phyloP scores from a whole-genome alignment of 2,797 vertebrate genomes.

The Parotocinclus haroldoi region DNA sequence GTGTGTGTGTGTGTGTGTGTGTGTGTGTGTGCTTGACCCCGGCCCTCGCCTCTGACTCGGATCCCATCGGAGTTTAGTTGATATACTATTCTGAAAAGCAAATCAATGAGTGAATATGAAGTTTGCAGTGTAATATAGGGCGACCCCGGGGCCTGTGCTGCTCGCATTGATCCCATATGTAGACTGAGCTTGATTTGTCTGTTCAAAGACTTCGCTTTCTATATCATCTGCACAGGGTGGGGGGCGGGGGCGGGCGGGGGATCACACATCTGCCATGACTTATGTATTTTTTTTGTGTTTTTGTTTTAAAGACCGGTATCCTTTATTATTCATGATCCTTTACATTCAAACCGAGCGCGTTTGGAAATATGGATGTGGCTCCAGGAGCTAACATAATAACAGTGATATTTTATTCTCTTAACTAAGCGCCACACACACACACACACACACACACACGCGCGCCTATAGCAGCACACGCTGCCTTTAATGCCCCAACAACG shows the following conservation, averaged over 20 bases:
- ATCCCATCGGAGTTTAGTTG: slow-evolving; percentile 95
- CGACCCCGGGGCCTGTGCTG: slow-evolving; percentile 74
- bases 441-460: background rate
- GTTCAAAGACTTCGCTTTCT: slow-evolving; percentile 61
- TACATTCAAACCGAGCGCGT: slow-evolving; percentile 4
- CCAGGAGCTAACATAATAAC: slow-evolving; percentile 26
- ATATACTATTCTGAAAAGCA: slow-evolving; percentile 96
- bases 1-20: slow-evolving; percentile 65
- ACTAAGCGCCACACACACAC: slow-evolving; percentile 4
- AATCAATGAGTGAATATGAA: slow-evolving; percentile 99
- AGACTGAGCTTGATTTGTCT: slow-evolving; percentile 72
- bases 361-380: slow-evolving; percentile 27
- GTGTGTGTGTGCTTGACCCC: slow-evolving; percentile 84
- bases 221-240: slow-evolving; percentile 33
- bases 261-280: slow-evolving; percentile 23
- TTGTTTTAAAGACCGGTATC: slow-evolving; percentile 3
- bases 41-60: slow-evolving; percentile 79
- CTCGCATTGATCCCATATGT: slow-evolving; percentile 74
- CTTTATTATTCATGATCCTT: slow-evolving; percentile 29
- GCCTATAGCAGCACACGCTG: background rate
- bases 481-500: background rate
- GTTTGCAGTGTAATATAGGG: slow-evolving; percentile 93
- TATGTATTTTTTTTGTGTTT: no score
- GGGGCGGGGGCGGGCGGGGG: slow-evolving; percentile 7
- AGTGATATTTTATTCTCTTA: slow-evolving; percentile 36